Evolutionary conservation across 2,113 vertebrate species (phyloP), one percentile per base, ranked within the genome.

Genomic region (Ictalurus punctatus): DNA sequence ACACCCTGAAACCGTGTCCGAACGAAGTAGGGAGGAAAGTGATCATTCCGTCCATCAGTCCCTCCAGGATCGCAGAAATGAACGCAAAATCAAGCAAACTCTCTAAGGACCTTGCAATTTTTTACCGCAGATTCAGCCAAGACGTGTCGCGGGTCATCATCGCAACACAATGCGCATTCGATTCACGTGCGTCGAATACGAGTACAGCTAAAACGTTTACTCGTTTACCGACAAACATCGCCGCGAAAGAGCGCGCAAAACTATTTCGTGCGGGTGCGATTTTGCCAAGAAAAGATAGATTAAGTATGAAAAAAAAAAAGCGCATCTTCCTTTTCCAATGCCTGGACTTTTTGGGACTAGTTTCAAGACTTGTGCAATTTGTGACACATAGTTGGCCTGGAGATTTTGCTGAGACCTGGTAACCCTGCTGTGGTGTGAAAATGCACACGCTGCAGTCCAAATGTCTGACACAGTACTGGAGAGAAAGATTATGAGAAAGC

Each of bases 361-460:
- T 76, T 73, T 73, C 6, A 37, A 73, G 71, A 12, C 37, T 74
- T 44, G 52, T 25, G 1, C 37, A 76, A 6, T 52, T 52, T 52
- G 1, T 48, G 44, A 25, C 12, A 44, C 23, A 48, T 52, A 9
- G 54, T 37, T 59, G 80, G 80, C 3, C 16, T 82, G n/a, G n/a
- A 82, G 56, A 37, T 82, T 82, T 81, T 82, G n/a, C 80, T 59
- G 19, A 82, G 80, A 59, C 80, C 7, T 37, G 30, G 80, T 12
- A 58, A 59, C 80, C 79, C 79, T 37, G 80, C 56, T 34, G 9
- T 37, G 56, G 54, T 59, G 56, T 59, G 80, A 82, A 76, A 82
- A 21, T 82, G 30, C 54, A 37, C 4, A 59, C n/a, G 25, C 30
- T 59, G 56, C 54, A 23, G 30, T 82, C 80, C 54, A 82, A 13